Evolutionary conservation across 2,113 vertebrate species (phyloP).

Genomic region (Eurypyga helias): DNA sequence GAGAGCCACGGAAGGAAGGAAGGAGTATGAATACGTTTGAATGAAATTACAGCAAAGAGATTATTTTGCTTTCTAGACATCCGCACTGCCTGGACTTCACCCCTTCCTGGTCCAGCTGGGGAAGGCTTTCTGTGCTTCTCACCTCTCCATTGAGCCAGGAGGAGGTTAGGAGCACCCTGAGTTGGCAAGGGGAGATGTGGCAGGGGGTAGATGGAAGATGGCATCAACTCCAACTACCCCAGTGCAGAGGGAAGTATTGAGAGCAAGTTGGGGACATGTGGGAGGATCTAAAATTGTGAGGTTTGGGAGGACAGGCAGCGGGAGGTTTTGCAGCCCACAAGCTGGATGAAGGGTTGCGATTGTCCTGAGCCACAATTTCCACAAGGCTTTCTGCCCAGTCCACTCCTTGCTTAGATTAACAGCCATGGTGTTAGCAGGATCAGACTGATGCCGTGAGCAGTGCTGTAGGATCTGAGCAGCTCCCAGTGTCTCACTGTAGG

Average conservation of each 20-base stretch:
- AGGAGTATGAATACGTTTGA: conserved; percentile 33
- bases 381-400: neutral
- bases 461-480: neutral
- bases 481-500: neutral
- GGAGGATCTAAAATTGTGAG: neutral
- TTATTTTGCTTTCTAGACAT: conserved; percentile 38
- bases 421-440: neutral
- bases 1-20: conserved; percentile 14
- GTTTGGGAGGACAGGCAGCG: neutral
- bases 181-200: neutral
- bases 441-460: accelerated
- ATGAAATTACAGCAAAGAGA: conserved; percentile 30
- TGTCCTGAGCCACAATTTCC: neutral
- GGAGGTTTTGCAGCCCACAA: neutral
- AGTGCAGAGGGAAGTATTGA: neutral
- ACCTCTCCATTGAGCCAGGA: neutral
- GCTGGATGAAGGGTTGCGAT: neutral
- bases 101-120: neutral
- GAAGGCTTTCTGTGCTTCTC: neutral
- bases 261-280: accelerated
- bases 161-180: neutral
- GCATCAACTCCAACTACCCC: accelerated
- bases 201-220: neutral
- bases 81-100: neutral
- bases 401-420: neutral